A percentile compares a stretch with the other conserved stretches of the same genome.
Evolutionary conservation across 2,797 vertebrate genomes (phyloP).

Genomic region (Hylomyscus alleni): DNA sequence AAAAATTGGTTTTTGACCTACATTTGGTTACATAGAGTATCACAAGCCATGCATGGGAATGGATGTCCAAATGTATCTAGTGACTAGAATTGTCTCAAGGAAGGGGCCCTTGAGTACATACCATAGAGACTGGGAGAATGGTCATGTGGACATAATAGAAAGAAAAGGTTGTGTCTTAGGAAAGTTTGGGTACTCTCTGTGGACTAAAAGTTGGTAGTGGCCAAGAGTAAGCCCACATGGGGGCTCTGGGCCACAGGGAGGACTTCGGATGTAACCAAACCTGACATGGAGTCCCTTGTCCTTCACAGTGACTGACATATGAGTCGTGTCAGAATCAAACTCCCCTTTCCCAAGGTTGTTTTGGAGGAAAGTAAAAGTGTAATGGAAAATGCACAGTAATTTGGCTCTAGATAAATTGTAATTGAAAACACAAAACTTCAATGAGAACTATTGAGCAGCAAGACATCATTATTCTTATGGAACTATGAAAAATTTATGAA

Average conservation of each 20-base stretch:
- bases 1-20: not conserved
- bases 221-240: not conserved
- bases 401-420: not conserved
- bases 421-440: constrained; percentile 22
- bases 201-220: not conserved
- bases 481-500: constrained; percentile 13
- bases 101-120: not conserved
- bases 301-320: not conserved
- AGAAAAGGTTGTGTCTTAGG: not conserved
- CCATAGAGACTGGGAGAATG: not conserved
- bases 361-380: not conserved
- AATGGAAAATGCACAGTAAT: not conserved
- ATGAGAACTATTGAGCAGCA: not conserved
- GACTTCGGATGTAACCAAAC: not conserved
- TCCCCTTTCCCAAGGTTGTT: not conserved
- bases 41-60: not conserved
- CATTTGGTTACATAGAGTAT: not conserved
- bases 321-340: not conserved
- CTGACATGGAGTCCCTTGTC: not conserved
- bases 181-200: not conserved
- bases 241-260: not conserved
- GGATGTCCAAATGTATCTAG: not conserved
- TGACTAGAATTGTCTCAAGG: not conserved
- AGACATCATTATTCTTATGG: not conserved
- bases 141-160: not conserved